Conservation (phyloP, 2,113 vertebrate genomes). For the Corydoras sp. region DNA sequence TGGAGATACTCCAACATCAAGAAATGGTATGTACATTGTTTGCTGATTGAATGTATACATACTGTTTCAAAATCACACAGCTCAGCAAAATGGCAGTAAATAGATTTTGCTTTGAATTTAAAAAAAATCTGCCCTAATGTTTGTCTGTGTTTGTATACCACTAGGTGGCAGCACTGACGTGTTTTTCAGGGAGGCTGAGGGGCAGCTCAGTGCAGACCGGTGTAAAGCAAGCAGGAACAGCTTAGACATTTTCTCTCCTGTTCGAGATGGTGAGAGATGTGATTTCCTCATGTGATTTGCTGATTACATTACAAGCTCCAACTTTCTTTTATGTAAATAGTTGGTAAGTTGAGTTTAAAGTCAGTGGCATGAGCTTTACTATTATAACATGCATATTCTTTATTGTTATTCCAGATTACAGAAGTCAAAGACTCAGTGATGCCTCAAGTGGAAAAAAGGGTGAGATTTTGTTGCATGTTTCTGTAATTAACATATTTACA, state of each 20-base stretch:
- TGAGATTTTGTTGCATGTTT: conserved; percentile 15
- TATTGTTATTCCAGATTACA: conserved; percentile 63
- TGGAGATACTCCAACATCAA: conserved; percentile 60
- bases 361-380: not conserved
- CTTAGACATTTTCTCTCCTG: conserved; percentile 87
- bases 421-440: conserved; percentile 56
- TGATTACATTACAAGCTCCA: not conserved
- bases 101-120: too few species aligned
- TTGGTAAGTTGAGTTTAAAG: too few species aligned
- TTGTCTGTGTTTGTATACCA: too few species aligned
- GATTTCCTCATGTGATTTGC: not conserved
- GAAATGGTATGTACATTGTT: conserved; percentile 63
- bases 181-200: conserved; percentile 73
- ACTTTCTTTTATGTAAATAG: too few species aligned
- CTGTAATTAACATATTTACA: not conserved
- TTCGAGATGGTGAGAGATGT: conserved; percentile 76
- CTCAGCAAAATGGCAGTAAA: too few species aligned
- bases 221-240: conserved; percentile 73
- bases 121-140: too few species aligned
- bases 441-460: conserved; percentile 57
- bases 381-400: not conserved
- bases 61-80: not conserved
- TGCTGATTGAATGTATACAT: not conserved
- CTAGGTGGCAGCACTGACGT: conserved; percentile 67
- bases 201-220: conserved; percentile 61